These are phyloP conservation scores for Hozukius guyotensis DNA, from an alignment of 2,797 vertebrate genomes.

Conservation along the genomic window DNA sequence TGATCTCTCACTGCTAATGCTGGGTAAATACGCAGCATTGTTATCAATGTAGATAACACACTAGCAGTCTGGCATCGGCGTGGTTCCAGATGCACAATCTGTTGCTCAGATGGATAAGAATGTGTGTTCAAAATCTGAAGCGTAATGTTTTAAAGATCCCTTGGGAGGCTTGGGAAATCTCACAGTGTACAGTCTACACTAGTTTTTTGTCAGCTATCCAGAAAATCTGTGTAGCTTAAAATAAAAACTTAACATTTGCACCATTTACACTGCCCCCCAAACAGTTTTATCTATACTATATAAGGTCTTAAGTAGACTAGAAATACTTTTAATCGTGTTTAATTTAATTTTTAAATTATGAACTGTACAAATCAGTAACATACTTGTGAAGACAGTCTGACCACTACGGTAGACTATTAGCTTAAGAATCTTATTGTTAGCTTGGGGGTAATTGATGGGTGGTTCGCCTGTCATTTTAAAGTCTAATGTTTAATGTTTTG, in stretches of 20 bases:
- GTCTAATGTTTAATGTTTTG: background rate
- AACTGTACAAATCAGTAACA: background rate
- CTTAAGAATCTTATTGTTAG: background rate
- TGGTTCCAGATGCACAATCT: background rate
- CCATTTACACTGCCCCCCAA: background rate
- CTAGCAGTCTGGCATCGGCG: background rate
- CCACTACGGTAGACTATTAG: background rate
- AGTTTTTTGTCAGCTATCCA: background rate
- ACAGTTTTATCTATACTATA: background rate
- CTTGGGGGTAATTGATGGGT: background rate
- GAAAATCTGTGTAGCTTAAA: background rate
- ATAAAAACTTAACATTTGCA: background rate
- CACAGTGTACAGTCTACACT: background rate
- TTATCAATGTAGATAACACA: constrained; percentile 6
- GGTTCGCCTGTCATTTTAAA: background rate
- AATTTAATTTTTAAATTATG: no score
- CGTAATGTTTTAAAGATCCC: background rate
- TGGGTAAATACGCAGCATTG: constrained; percentile 2
- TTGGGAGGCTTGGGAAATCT: background rate
- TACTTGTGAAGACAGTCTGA: background rate
- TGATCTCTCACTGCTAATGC: background rate
- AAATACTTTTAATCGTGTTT: background rate
- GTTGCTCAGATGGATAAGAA: background rate
- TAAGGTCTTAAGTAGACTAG: background rate
- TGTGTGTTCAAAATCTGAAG: background rate